phyloP scores from a whole-genome alignment of 2,888 invertebrate genomes.

The Periphyllus acericola region DNA sequence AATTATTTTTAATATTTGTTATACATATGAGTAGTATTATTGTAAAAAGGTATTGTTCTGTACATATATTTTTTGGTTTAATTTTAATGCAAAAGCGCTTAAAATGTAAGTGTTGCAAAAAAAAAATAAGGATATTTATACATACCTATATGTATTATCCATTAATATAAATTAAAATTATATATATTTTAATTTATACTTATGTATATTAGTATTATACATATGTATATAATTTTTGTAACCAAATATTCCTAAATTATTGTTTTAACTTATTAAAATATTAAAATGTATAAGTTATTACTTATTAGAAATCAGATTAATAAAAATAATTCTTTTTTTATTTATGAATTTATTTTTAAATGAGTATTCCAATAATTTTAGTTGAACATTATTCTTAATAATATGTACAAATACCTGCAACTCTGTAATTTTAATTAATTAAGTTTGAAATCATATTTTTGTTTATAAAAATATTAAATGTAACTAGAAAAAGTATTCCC shows the following conservation, averaged over 20 bases:
- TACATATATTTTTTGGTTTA: conserved; percentile 14
- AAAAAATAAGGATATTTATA: background rate
- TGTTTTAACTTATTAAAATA: conserved; percentile 15
- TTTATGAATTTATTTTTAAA: background rate
- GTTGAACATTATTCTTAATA: conserved; percentile 18
- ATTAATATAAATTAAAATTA: conserved; percentile 25
- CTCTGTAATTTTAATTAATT: conserved; percentile 40
- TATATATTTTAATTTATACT: conserved; percentile 25
- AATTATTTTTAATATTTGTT: conserved; percentile 11
- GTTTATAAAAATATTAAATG: conserved; percentile 11
- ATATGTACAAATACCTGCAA: conserved; percentile 37
- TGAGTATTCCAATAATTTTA: conserved; percentile 37
- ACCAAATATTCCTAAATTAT: conserved; percentile 23
- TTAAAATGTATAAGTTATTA: background rate
- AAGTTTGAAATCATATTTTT: conserved; percentile 23
- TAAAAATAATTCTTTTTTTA: background rate
- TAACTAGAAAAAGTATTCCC: conserved; percentile 4
- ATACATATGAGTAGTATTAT: conserved; percentile 7
- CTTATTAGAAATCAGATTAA: background rate
- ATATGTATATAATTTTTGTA: conserved; percentile 7
- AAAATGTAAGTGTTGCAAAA: conserved; percentile 3
- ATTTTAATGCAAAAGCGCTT: background rate
- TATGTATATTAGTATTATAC: conserved; percentile 22
- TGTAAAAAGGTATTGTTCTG: conserved; percentile 47
- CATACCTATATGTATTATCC: background rate